Percentiles rank a stretch among this genome's conserved stretches.
Evolutionary conservation across 1,140 invertebrate species (phyloP).

Genomic region (Anastrepha ludens): DNA sequence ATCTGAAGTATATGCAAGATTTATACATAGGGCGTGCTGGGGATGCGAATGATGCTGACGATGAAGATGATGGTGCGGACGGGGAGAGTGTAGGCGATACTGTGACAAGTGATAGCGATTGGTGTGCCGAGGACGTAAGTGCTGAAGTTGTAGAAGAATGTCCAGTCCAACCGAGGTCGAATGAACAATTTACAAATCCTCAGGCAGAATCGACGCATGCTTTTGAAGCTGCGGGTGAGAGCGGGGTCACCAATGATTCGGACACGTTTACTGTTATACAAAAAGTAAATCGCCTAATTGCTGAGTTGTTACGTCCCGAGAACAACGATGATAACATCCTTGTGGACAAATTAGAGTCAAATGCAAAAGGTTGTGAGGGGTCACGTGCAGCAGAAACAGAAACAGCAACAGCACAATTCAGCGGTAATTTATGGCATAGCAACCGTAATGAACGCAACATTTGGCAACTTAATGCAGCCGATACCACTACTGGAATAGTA

Average conservation of each 20-base stretch:
- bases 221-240: background rate
- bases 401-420: constrained; percentile 34
- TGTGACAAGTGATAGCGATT: constrained; percentile 39
- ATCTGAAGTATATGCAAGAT: constrained; percentile 75
- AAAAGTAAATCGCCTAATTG: constrained; percentile 57
- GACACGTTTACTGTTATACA: constrained; percentile 41
- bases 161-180: background rate
- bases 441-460: constrained; percentile 48
- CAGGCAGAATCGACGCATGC: background rate
- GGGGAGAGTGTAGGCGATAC: background rate
- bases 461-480: constrained; percentile 48
- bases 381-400: background rate
- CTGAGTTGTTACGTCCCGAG: constrained; percentile 58
- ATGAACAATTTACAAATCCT: background rate
- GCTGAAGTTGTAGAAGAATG: background rate
- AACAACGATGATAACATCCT: constrained; percentile 40
- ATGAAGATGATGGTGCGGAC: constrained; percentile 27
- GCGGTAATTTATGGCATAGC: constrained; percentile 1
- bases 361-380: background rate
- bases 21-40: constrained; percentile 59
- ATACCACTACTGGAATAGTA: background rate
- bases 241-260: background rate
- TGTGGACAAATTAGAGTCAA: constrained; percentile 9
- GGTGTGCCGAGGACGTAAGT: constrained; percentile 43
- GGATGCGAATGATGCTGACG: constrained; percentile 25